Conservation (phyloP, 2,888 invertebrate species). For the Oxytorus armatus region DNA sequence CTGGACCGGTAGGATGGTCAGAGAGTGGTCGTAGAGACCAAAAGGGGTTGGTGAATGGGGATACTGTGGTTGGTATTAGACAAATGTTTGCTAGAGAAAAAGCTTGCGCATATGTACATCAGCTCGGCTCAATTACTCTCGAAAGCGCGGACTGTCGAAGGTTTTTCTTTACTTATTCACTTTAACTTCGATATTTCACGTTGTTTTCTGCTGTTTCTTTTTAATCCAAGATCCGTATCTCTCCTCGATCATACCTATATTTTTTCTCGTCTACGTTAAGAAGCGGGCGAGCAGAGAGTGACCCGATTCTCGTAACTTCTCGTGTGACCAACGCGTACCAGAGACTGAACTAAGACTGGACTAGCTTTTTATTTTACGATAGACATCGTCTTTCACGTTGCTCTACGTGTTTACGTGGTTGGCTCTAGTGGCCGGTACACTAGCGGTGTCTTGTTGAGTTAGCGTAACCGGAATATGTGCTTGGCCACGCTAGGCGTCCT, state of each 20-base stretch:
- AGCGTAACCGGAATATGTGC: conserved; percentile 58
- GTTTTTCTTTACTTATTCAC: conserved; percentile 27
- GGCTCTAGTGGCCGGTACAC: conserved; percentile 14
- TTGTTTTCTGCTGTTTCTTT: conserved; percentile 24
- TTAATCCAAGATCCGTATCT: background rate
- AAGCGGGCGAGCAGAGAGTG: background rate
- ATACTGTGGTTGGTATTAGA: conserved; percentile 25
- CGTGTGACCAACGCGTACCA: conserved; percentile 37
- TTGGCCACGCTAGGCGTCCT: conserved; percentile 3
- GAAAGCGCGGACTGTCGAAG: background rate
- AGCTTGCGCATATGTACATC: background rate
- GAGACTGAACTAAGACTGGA: conserved; percentile 33
- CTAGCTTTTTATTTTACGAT: conserved; percentile 32
- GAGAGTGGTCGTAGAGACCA: conserved; percentile 11
- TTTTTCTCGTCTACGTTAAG: background rate
- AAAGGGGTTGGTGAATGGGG: conserved; percentile 16
- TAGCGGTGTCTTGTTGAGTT: conserved; percentile 45
- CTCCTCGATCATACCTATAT: background rate
- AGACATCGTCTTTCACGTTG: conserved; percentile 23
- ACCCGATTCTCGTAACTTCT: conserved; percentile 45
- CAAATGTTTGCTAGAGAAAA: conserved; percentile 36
- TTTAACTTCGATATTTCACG: conserved; percentile 2
- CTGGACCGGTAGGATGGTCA: background rate
- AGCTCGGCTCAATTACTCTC: conserved; percentile 4
- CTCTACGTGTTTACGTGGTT: conserved; percentile 6